phyloP scores from a whole-genome alignment of 2,797 vertebrate genomes.

The Macropodus opercularis region DNA sequence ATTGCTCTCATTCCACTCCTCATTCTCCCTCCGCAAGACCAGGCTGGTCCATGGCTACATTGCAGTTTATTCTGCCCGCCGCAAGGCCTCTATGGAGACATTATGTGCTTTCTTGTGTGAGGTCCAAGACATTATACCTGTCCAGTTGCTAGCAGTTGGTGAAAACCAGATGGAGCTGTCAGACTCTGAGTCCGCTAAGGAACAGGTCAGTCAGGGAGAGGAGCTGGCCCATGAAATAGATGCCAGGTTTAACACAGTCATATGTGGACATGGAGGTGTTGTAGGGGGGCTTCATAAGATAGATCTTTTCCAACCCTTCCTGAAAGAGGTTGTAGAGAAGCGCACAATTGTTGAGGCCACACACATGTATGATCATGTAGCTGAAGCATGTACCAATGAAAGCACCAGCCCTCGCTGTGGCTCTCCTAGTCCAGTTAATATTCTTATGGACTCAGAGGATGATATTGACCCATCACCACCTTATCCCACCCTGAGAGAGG shows the following conservation, averaged over 20 bases:
- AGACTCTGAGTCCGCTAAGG: slow-evolving; percentile 87
- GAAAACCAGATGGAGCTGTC: slow-evolving; percentile 86
- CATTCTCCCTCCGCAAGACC: slow-evolving; percentile 93
- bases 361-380: slow-evolving; percentile 96
- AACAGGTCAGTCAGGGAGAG: slow-evolving; percentile 91
- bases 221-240: slow-evolving; percentile 95
- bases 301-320: slow-evolving; percentile 90
- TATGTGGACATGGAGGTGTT: slow-evolving; percentile 86
- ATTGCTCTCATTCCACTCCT: slow-evolving; percentile 92
- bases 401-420: slow-evolving; percentile 89
- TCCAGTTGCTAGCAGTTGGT: slow-evolving; percentile 91
- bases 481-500: slow-evolving; percentile 86
- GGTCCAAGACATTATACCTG: slow-evolving; percentile 94
- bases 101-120: slow-evolving; percentile 95
- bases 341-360: slow-evolving; percentile 92
- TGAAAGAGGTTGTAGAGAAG: slow-evolving; percentile 93
- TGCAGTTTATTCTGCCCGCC: slow-evolving; percentile 90
- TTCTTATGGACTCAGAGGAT: slow-evolving; percentile 91
- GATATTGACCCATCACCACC: slow-evolving; percentile 87
- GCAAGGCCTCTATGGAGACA: slow-evolving; percentile 92
- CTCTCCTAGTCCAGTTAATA: slow-evolving; percentile 91
- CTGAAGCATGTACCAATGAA: slow-evolving; percentile 91
- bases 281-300: slow-evolving; percentile 88
- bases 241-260: slow-evolving; percentile 85
- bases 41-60: slow-evolving; percentile 94